Evolutionary conservation across 2,113 vertebrate species (phyloP).

Genomic region (Rhinoptilus africanus): DNA sequence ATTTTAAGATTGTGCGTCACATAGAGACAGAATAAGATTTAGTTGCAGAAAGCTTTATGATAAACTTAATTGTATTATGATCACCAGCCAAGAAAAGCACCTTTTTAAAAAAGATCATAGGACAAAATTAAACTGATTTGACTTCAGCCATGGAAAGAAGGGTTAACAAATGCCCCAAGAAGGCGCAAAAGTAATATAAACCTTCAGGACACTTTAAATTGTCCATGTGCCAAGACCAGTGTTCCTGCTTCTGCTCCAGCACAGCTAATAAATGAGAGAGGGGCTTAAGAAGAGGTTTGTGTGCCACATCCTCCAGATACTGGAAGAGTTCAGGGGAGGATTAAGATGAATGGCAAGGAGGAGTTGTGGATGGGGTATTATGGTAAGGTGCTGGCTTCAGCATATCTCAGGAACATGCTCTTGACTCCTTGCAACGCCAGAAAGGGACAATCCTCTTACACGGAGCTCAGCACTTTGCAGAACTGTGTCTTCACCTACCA

Average conservation of each 20-base stretch:
- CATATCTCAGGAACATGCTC: neutral
- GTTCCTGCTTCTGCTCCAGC: neutral
- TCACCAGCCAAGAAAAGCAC: neutral
- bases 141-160: neutral
- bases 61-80: neutral
- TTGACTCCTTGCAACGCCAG: neutral
- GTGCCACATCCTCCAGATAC: neutral
- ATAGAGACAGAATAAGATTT: neutral
- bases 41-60: neutral
- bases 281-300: neutral
- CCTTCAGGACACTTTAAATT: neutral
- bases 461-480: neutral
- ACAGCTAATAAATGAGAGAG: neutral
- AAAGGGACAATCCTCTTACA: neutral
- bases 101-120: neutral
- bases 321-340: neutral
- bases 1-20: neutral
- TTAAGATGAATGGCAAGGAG: neutral
- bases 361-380: neutral
- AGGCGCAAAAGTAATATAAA: neutral
- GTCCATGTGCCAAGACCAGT: neutral
- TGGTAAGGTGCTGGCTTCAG: neutral
- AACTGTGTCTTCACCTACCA: neutral
- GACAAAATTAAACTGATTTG: neutral
- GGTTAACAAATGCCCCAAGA: neutral